Evolutionary conservation across 2,888 invertebrate genomes (phyloP).

Genomic region (Lagria hirta): DNA sequence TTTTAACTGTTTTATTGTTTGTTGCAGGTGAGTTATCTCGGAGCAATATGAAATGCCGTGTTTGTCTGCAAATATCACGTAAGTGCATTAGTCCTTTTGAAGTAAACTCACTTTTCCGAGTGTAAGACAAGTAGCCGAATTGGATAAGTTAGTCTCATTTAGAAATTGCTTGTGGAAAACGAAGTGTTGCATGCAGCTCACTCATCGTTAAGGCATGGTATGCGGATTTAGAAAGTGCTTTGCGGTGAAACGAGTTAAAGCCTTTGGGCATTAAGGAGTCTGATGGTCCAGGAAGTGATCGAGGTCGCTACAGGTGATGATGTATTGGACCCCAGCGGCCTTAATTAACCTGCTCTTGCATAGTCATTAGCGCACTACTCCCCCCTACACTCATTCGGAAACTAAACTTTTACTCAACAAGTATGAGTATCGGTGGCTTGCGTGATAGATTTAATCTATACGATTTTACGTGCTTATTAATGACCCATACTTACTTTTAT

Average conservation of each 20-base stretch:
- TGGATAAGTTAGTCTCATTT: no score
- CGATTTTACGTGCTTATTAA: constrained; percentile 18
- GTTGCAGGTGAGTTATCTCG: no score
- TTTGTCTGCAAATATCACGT: no score
- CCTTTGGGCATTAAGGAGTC: constrained; percentile 32
- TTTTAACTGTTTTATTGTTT: no score
- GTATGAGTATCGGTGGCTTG: no score
- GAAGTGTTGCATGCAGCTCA: no score
- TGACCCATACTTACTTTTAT: no score
- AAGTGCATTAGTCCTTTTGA: no score
- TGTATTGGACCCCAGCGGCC: constrained; percentile 39
- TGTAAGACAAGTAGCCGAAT: no score
- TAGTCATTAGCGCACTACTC: constrained; percentile 32
- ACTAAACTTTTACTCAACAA: constrained; percentile 18
- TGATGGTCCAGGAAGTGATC: constrained; percentile 36
- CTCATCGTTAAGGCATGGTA: constrained; percentile 25
- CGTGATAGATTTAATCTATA: constrained; percentile 14
- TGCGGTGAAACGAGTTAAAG: constrained; percentile 31
- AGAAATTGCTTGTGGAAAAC: no score
- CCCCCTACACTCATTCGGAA: constrained; percentile 14
- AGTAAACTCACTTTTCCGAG: no score
- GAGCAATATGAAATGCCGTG: no score
- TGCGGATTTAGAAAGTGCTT: constrained; percentile 35
- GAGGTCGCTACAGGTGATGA: constrained; percentile 38
- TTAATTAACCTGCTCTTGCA: constrained; percentile 40